Base-by-base conservation (phyloP, 30 jellyfish, hydroid and myxozoan genomes). In the Calvadosia cruxmelitensis region DNA sequence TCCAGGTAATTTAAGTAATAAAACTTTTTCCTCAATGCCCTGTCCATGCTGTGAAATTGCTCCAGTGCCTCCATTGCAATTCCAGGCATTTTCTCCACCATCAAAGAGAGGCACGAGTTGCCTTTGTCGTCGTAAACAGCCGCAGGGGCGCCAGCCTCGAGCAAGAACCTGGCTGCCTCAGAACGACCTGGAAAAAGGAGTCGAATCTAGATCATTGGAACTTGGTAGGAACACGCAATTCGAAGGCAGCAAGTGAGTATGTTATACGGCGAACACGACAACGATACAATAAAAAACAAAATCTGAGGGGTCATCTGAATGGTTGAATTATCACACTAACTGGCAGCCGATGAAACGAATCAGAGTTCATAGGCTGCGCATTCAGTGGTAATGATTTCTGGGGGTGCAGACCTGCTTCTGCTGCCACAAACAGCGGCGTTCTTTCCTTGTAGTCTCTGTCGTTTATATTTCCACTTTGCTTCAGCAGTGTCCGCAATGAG, bases 81-180 rank as follows among this genome's bases (percentile, higher is more conserved):
- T 0, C 90, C 91, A 31, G 95, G 95, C 95, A 83, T 83, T 52
- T 83, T 83, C 28, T 83, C 95, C 5, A 83, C 91, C 95, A 83
- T 83, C 68, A 83, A 66, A 27, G 95, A 75, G 64, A 83, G 84
- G 76, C 95, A 83, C 25, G 95, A 83, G 71, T 75, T 83, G 64
- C 95, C 95, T 81, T 75, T 76, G 86, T 83, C 95, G 49, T 83
- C 95, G 50, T 83, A 83, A 23, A 83, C 77, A 13, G 95, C 95
- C 10, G 95, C 95, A 30, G 95, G 95, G 15, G 95, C 81, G 27
- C 95, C 95, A 83, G 95, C 95, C 72, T 83, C 95, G 15, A 83
- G 53, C 2, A 83, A 77, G 70, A 75, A 75, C 34, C 95, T 61
- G 32, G 95, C 95, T 3, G 95, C 95, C 57, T 83, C 95, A 13